Conservation (phyloP, 2,113 vertebrate genomes). For the Panurus biarmicus region DNA sequence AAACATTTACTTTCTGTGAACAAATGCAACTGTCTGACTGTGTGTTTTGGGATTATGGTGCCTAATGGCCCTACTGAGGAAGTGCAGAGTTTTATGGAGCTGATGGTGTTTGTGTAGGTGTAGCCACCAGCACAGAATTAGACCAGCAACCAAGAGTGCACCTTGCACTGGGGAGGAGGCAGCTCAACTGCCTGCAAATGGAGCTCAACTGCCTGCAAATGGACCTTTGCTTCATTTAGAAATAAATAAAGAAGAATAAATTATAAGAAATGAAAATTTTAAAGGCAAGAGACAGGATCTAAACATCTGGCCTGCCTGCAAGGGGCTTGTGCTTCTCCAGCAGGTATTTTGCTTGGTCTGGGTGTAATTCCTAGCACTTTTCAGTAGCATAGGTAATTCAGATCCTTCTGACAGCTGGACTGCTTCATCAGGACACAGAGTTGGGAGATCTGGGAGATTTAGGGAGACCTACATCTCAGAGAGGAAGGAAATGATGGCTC, state of each 20-base stretch:
- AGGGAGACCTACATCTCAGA: background rate
- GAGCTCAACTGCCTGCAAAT: background rate
- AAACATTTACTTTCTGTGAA: background rate
- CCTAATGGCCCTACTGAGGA: background rate
- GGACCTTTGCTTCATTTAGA: background rate
- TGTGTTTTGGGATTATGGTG: background rate
- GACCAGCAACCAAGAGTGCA: background rate
- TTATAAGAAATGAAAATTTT: background rate
- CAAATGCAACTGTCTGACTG: background rate
- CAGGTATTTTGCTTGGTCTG: background rate
- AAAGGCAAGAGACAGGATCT: background rate
- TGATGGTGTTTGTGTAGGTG: background rate
- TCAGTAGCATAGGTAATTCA: fast-evolving
- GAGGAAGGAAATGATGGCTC: background rate
- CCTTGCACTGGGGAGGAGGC: conserved; percentile 30
- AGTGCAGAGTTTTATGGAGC: background rate
- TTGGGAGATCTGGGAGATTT: background rate
- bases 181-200: background rate
- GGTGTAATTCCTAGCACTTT: background rate
- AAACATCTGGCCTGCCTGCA: background rate
- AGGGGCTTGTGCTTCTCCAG: background rate
- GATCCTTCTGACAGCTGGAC: background rate
- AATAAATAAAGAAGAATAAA: background rate
- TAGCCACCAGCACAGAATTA: background rate
- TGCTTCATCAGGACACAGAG: background rate